A percentile compares a stretch with the other conserved stretches of the same genome.
Conservation (phyloP, 1,140 invertebrate species). For the Calycopis cecrops region DNA sequence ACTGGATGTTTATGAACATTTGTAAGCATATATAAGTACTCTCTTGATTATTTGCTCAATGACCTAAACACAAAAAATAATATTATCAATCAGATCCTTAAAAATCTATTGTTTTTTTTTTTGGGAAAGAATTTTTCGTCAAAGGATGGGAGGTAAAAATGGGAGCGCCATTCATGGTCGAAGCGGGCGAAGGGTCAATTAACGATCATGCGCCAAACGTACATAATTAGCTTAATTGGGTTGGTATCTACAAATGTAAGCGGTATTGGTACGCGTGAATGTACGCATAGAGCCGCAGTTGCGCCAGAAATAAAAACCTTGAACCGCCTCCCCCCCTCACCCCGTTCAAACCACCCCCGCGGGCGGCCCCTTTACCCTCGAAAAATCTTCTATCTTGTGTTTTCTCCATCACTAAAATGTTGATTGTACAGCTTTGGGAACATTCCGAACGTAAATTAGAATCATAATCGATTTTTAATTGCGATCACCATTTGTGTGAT, state of each 20-base stretch:
- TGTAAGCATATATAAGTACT: too few relatives aligned
- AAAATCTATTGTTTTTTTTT: too few relatives aligned
- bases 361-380: slow-evolving; percentile 13
- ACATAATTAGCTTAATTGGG: not conserved
- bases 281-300: slow-evolving; percentile 50
- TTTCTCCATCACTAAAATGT: slow-evolving; percentile 22
- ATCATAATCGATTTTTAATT: slow-evolving; percentile 1
- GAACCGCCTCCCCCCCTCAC: slow-evolving; percentile 22
- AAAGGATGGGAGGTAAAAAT: too few relatives aligned
- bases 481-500: not conserved
- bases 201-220: too few relatives aligned
- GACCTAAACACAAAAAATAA: too few relatives aligned
- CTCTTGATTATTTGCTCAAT: too few relatives aligned
- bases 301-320: slow-evolving; percentile 41
- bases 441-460: slow-evolving; percentile 4
- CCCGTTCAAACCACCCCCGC: slow-evolving; percentile 5
- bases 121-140: too few relatives aligned
- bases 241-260: not conserved
- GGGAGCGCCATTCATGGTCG: too few relatives aligned
- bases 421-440: slow-evolving; percentile 2
- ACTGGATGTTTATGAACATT: too few relatives aligned
- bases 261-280: slow-evolving; percentile 29
- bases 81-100: too few relatives aligned
- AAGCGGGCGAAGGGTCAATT: too few relatives aligned
- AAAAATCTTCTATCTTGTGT: slow-evolving; percentile 32